Base-by-base conservation (phyloP, 2,888 invertebrate genomes). In the Coleophora deauratella region DNA sequence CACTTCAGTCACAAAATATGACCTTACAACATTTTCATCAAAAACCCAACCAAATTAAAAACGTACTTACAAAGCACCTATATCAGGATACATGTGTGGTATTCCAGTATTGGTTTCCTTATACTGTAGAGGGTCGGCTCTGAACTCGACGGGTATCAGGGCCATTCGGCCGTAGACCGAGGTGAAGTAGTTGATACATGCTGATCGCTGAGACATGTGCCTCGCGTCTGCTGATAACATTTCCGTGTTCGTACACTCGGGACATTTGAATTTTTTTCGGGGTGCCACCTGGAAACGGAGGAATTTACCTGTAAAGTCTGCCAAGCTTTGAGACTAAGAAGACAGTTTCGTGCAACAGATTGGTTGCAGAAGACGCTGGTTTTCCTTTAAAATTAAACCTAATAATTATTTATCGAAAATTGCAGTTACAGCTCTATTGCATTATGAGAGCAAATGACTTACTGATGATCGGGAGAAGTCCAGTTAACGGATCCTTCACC, bases 231-330 rank as follows among this genome's bases (percentile, higher is more conserved):
- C 95, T 0, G 97, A 97, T 7, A 98, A 73, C 95, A 96, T 97
- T 78, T 97, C 97, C 0, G 93, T 96, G 73, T 95, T 96, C 2
- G 91, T 92, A 75, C 98, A 98, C 69, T 97, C 95, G 0, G 97
- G 97, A 66, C 98, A 98, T 71, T 97, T 97, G 82, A 98, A 98
- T 71, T 98, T 98, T 69, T 98, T 98, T 3, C 97, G 88, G 0
- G 98, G 97, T 0, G 97, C 93, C 27, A 98, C 96, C 93, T 93
- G 72, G n/a, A 68, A 68, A 21, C 4, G 36, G 27, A 36, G 35
- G 12, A 93, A 78, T 71, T 96, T 95, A 7, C 96, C 92, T n/a
- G 97, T 93, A 3, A 97, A n/a, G n/a, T n/a, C n/a, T n/a, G n/a
- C n/a, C n/a, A n/a, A n/a, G n/a, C n/a, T n/a, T n/a, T n/a, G n/a